These are phyloP conservation scores for Batillaria attramentaria DNA, from an alignment of 1,140 invertebrate genomes.

Conservation along the genomic window DNA sequence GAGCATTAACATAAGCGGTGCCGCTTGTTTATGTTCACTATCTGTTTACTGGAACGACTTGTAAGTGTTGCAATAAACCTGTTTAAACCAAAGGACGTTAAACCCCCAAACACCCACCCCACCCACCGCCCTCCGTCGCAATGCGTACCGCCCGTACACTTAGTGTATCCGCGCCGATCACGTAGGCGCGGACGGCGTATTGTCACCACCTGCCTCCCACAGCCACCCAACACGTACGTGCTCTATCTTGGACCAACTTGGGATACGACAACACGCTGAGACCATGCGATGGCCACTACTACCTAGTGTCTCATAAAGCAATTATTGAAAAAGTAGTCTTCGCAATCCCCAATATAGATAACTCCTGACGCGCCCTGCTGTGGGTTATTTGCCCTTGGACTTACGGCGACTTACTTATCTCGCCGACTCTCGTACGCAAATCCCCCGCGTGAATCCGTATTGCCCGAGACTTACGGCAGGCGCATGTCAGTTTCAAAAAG, in stretches of 20 bases:
- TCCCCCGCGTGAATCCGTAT: constrained; percentile 19
- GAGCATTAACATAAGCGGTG: too few species aligned
- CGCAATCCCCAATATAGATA: neutral
- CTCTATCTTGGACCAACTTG: too few species aligned
- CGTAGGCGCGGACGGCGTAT: neutral
- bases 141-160: too few species aligned
- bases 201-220: neutral
- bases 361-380: neutral
- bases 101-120: too few species aligned
- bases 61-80: too few species aligned
- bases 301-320: neutral
- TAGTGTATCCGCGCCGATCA: neutral
- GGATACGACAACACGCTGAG: too few species aligned
- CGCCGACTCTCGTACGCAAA: neutral
- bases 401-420: neutral
- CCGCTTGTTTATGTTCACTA: too few species aligned
- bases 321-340: constrained; percentile 1
- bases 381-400: neutral
- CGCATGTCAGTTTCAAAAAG: constrained; percentile 22
- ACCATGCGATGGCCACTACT: neutral
- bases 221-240: neutral
- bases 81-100: too few species aligned
- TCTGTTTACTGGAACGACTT: too few species aligned
- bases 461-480: neutral
- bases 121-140: too few species aligned